These are phyloP conservation scores for Centropyge bicolor DNA, from an alignment of 2,797 vertebrate species.

Conservation along the genomic window DNA sequence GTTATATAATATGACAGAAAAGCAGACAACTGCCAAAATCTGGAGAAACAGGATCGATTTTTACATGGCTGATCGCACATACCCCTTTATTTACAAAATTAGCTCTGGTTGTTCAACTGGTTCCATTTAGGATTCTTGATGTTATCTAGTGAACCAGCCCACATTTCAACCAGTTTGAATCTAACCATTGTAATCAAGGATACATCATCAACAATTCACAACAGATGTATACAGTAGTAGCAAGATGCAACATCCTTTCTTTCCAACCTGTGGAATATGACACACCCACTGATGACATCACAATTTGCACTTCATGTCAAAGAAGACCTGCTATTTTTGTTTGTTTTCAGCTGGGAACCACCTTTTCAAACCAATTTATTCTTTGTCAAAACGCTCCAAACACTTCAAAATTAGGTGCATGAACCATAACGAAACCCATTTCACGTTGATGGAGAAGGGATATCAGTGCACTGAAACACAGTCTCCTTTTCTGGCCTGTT, in stretches of 20 bases:
- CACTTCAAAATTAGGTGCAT: not conserved
- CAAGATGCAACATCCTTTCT: not conserved
- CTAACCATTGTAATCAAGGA: not conserved
- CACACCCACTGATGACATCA: too few relatives aligned
- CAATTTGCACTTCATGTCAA: too few relatives aligned
- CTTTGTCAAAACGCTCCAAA: too few relatives aligned
- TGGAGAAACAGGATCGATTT: not conserved
- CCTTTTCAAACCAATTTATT: too few relatives aligned
- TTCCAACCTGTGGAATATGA: too few relatives aligned
- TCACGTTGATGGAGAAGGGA: not conserved
- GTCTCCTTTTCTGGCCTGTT: not conserved
- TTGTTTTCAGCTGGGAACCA: too few relatives aligned
- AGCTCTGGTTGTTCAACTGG: too few relatives aligned
- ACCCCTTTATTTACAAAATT: too few relatives aligned
- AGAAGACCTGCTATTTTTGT: too few relatives aligned
- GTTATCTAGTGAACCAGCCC: too few relatives aligned
- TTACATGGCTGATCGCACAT: not conserved
- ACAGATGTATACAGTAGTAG: not conserved
- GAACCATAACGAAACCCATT: not conserved
- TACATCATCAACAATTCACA: not conserved
- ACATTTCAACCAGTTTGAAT: not conserved
- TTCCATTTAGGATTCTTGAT: too few relatives aligned
- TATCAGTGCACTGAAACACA: constrained; percentile 3
- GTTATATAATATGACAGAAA: not conserved
- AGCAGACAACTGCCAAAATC: not conserved